phyloP scores from a whole-genome alignment of 2,113 vertebrate species.

The Hyla sarda region DNA sequence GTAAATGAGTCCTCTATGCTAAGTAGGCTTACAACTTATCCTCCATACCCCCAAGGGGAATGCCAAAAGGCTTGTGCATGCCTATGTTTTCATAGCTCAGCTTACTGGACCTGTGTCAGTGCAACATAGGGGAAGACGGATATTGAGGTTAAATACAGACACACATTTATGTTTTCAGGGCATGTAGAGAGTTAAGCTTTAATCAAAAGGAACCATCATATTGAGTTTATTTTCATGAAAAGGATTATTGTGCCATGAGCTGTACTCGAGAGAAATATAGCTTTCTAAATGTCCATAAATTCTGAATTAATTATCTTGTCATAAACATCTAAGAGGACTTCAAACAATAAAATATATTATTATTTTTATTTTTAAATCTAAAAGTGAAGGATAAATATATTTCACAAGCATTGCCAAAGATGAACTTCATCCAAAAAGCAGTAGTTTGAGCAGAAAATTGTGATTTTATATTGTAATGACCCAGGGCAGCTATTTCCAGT shows the following conservation, averaged over 20 bases:
- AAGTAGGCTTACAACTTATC: too few species aligned
- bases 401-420: neutral
- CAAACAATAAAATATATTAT: constrained; percentile 5
- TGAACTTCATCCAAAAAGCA: constrained; percentile 17
- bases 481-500: constrained; percentile 38
- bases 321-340: neutral
- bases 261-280: neutral
- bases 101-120: neutral
- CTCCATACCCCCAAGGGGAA: too few species aligned
- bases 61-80: too few species aligned
- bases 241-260: neutral
- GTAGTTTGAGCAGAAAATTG: constrained; percentile 31
- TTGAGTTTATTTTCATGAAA: neutral
- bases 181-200: neutral
- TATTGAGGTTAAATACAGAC: neutral
- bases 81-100: neutral
- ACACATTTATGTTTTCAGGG: neutral
- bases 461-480: constrained; percentile 37
- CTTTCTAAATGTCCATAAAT: neutral
- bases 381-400: neutral
- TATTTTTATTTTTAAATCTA: neutral
- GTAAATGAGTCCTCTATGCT: too few species aligned
- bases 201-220: neutral
- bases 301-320: neutral
- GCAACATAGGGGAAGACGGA: neutral